phyloP scores from a whole-genome alignment of 2,797 vertebrate species.

The Chiroxiphia lanceolata region DNA sequence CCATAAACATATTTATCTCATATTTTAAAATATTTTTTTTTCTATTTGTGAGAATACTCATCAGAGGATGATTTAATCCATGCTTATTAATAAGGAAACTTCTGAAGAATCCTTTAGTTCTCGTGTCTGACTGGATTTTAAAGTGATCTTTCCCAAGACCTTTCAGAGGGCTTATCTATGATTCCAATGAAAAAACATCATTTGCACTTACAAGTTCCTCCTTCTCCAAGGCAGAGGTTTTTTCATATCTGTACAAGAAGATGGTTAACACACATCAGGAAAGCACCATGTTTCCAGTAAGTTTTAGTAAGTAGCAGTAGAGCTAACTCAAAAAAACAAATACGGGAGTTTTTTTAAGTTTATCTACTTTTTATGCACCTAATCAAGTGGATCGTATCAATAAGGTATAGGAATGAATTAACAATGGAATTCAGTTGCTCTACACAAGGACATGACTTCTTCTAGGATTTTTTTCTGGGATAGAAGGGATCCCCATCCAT shows the following conservation, averaged over 20 bases:
- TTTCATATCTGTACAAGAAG: neutral
- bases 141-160: neutral
- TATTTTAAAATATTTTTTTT: neutral
- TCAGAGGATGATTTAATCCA: neutral
- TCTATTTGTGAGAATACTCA: neutral
- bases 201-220: neutral
- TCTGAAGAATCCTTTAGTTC: neutral
- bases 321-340: neutral
- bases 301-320: neutral
- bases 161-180: neutral
- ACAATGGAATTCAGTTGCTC: neutral
- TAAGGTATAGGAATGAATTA: neutral
- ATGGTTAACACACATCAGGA: neutral
- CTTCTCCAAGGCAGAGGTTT: neutral
- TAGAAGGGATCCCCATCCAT: accelerated
- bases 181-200: neutral
- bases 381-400: neutral
- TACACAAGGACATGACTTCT: neutral
- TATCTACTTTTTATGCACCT: neutral
- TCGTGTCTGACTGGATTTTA: neutral
- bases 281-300: neutral
- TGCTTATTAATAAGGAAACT: neutral
- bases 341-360: neutral
- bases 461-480: neutral
- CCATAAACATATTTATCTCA: neutral